phyloP scores from a whole-genome alignment of 2,888 invertebrate genomes.

The Drosophila ezoana region DNA sequence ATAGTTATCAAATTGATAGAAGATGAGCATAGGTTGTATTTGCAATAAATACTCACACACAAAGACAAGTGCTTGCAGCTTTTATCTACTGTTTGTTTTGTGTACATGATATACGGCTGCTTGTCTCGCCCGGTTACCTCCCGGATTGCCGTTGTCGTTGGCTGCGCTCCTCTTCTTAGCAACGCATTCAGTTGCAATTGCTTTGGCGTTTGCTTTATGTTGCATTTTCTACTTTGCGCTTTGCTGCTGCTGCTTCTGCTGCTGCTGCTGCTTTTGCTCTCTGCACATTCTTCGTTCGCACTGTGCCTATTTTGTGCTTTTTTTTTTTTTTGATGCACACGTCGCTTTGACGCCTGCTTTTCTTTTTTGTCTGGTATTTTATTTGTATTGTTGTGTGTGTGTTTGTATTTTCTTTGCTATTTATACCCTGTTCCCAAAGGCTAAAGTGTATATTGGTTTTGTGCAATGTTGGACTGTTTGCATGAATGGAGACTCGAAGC shows the following conservation, averaged over 20 bases:
- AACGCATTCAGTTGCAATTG: slow-evolving; percentile 57
- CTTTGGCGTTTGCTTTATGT: slow-evolving; percentile 57
- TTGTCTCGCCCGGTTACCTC: slow-evolving; percentile 37
- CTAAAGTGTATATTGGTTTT: background rate
- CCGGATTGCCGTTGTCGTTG: slow-evolving; percentile 17
- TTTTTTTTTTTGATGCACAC: slow-evolving; percentile 45
- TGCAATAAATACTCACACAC: background rate
- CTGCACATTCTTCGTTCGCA: slow-evolving; percentile 64
- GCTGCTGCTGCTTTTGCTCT: slow-evolving; percentile 21
- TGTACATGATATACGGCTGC: slow-evolving; percentile 45
- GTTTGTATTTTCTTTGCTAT: slow-evolving; percentile 59
- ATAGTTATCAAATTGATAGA: too few relatives aligned
- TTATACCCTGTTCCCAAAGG: slow-evolving; percentile 14
- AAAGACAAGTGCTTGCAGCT: background rate
- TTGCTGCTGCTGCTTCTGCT: slow-evolving; percentile 21
- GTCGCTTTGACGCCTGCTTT: slow-evolving; percentile 48
- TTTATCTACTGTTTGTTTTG: slow-evolving; percentile 10
- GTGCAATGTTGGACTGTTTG: too few relatives aligned
- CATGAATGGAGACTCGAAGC: too few relatives aligned
- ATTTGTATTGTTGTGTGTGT: slow-evolving; percentile 28
- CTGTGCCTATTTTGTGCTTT: slow-evolving; percentile 68
- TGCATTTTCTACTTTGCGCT: slow-evolving; percentile 64
- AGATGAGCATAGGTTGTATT: too few relatives aligned
- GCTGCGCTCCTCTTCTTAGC: slow-evolving; percentile 23
- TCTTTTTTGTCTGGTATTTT: slow-evolving; percentile 59